Evolutionary conservation across 2,888 invertebrate genomes (phyloP).

Genomic region (Agonopterix subpropinquella): DNA sequence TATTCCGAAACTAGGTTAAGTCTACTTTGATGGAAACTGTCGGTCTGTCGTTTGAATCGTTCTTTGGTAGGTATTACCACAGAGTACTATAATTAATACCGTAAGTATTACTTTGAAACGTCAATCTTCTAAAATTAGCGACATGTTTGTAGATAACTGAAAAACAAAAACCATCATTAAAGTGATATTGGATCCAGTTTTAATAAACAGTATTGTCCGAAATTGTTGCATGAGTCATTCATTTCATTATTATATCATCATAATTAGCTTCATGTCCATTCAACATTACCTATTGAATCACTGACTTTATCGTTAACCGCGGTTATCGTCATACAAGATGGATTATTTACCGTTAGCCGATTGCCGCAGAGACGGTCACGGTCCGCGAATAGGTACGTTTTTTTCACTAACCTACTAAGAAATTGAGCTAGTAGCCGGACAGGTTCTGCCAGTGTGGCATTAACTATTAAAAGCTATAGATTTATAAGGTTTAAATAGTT

Average conservation of each 20-base stretch:
- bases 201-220: too few species aligned
- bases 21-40: neutral
- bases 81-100: too few species aligned
- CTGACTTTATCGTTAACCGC: conserved; percentile 16
- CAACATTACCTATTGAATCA: neutral
- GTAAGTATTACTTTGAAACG: too few species aligned
- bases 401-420: conserved; percentile 50
- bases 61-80: too few species aligned
- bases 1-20: conserved; percentile 6
- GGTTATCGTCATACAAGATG: conserved; percentile 24
- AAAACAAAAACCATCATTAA: too few species aligned
- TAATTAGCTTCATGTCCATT: neutral
- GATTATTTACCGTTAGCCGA: conserved; percentile 46
- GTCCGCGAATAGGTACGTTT: conserved; percentile 37
- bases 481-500: neutral
- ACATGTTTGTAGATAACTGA: too few species aligned
- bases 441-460: conserved; percentile 17
- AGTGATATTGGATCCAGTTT: too few species aligned
- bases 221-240: too few species aligned
- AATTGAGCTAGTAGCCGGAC: conserved; percentile 30
- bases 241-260: neutral
- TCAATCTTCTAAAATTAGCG: too few species aligned
- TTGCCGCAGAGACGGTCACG: conserved; percentile 37
- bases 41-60: too few species aligned
- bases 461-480: neutral